Percentiles rank a stretch among this genome's conserved stretches.
These are phyloP conservation scores for Heteromormyrus szaboi DNA, from an alignment of 2,797 vertebrate genomes.

Conservation along the genomic window DNA sequence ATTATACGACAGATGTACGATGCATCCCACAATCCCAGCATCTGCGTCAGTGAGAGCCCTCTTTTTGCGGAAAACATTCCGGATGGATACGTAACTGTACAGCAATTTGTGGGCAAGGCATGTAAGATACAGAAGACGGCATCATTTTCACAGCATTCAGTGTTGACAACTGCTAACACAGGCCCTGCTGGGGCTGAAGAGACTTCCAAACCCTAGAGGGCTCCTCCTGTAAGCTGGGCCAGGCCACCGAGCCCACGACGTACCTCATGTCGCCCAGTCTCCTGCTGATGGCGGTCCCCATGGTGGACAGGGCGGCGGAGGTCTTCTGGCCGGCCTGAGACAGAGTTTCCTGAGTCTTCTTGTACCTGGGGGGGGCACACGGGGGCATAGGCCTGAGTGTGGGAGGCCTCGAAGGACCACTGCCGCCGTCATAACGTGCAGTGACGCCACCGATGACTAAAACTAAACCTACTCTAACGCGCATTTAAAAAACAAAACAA, in stretches of 20 bases:
- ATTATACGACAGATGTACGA: background rate
- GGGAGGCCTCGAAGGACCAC: background rate
- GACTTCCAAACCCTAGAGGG: background rate
- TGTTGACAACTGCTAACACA: background rate
- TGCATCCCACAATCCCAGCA: background rate
- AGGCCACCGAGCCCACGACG: conserved; percentile 1
- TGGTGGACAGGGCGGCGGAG: conserved; percentile 76
- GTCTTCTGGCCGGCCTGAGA: conserved; percentile 91
- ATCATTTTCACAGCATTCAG: background rate
- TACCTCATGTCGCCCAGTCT: conserved; percentile 94
- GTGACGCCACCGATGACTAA: background rate
- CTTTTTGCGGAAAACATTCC: background rate
- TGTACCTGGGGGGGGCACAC: conserved; percentile 67
- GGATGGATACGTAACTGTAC: background rate
- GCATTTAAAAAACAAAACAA: background rate
- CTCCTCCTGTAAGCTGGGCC: background rate
- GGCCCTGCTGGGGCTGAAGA: background rate
- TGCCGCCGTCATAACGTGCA: background rate
- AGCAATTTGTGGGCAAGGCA: background rate
- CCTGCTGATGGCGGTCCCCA: conserved; percentile 80
- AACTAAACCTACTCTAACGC: background rate
- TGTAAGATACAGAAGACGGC: background rate
- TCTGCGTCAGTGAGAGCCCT: background rate
- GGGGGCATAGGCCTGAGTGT: background rate
- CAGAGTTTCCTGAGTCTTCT: conserved; percentile 95